Conservation (phyloP, 2,797 vertebrate genomes). For the Picus viridis region DNA sequence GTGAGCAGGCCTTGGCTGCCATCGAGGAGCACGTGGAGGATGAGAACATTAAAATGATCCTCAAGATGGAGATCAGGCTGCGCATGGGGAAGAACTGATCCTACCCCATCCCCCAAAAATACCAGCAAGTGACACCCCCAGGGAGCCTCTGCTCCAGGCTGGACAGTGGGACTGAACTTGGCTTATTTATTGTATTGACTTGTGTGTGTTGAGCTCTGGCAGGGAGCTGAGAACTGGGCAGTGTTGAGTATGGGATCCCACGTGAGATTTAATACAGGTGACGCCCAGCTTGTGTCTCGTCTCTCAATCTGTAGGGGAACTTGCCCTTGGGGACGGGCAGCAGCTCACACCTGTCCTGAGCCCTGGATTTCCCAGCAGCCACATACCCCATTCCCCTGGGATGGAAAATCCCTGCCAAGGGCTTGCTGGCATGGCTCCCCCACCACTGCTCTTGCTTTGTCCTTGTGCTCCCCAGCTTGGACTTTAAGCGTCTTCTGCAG, state of each 20-base stretch:
- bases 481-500: neutral
- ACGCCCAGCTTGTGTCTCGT: rapidly evolving
- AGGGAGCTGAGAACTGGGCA: too few species aligned
- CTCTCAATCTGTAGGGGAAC: rapidly evolving
- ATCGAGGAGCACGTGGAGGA: constrained; percentile 88
- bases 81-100: constrained; percentile 53
- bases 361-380: neutral
- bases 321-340: neutral
- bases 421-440: rapidly evolving
- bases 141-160: neutral
- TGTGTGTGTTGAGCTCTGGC: neutral
- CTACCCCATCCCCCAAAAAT: neutral
- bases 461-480: neutral
- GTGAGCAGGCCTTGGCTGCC: constrained; percentile 80
- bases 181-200: neutral
- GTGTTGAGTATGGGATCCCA: rapidly evolving
- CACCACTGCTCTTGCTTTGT: neutral
- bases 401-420: neutral
- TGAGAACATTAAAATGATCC: constrained; percentile 88
- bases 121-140: rapidly evolving
- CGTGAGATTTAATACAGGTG: too few species aligned
- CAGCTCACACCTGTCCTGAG: neutral
- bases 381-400: rapidly evolving
- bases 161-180: rapidly evolving
- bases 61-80: constrained; percentile 90